These are phyloP conservation scores for Drosophila merina DNA, from an alignment of 2,888 invertebrate genomes.

Conservation along the genomic window DNA sequence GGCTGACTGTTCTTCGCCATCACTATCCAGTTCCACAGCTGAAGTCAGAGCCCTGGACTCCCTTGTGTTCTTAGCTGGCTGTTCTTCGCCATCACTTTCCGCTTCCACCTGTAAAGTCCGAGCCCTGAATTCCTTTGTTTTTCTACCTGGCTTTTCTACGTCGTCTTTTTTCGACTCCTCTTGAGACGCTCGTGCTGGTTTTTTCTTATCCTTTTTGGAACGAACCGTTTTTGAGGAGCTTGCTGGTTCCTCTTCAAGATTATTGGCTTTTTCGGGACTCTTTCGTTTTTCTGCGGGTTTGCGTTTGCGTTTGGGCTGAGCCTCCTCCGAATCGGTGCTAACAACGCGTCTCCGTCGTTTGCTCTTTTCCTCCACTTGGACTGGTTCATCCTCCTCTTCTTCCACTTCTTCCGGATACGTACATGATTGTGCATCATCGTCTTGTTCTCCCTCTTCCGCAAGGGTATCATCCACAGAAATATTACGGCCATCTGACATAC, in stretches of 20 bases:
- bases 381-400: constrained; percentile 13
- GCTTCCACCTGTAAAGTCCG: background rate
- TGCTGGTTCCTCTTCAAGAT: background rate
- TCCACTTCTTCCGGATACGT: constrained; percentile 18
- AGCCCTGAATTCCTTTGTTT: background rate
- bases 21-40: background rate
- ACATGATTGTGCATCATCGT: constrained; percentile 44
- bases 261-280: background rate
- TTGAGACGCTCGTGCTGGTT: background rate
- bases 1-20: background rate
- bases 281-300: constrained; percentile 12
- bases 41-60: background rate
- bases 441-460: constrained; percentile 21
- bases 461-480: constrained; percentile 68
- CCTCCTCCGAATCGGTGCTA: constrained; percentile 13
- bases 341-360: constrained; percentile 17
- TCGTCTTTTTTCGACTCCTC: background rate
- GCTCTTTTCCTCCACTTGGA: background rate
- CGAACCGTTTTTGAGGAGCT: background rate
- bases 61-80: background rate
- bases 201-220: background rate
- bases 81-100: background rate
- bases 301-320: constrained; percentile 31
- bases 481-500: constrained; percentile 75
- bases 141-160: background rate